Evolutionary conservation across 2,113 vertebrate genomes (phyloP).

Genomic region (Tetrao urogallus): DNA sequence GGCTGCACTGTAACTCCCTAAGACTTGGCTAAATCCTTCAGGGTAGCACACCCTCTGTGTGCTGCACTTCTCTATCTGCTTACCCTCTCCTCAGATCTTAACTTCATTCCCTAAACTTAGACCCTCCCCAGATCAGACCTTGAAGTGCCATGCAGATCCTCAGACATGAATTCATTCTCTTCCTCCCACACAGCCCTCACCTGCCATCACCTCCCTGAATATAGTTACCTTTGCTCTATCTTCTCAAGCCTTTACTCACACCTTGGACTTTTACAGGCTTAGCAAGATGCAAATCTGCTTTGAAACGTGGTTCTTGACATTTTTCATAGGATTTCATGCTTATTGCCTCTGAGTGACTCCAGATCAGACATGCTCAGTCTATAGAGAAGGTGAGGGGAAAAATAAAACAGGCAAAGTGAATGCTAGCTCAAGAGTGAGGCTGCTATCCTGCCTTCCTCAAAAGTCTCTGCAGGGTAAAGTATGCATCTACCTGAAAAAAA

Average conservation of each 20-base stretch:
- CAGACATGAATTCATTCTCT: constrained; percentile 19
- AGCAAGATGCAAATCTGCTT: constrained; percentile 22
- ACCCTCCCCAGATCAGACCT: constrained; percentile 12
- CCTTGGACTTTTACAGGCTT: constrained; percentile 34
- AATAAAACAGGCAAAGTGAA: background rate
- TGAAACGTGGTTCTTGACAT: background rate
- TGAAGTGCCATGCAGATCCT: constrained; percentile 3
- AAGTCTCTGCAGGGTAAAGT: background rate
- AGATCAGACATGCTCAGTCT: background rate
- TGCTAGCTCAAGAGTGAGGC: background rate
- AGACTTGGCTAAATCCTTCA: background rate
- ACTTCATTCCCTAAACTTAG: constrained; percentile 49
- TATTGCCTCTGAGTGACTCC: background rate
- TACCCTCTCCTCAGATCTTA: constrained; percentile 1
- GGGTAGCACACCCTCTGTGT: background rate
- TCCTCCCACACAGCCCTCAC: constrained; percentile 57
- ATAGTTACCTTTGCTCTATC: constrained; percentile 32
- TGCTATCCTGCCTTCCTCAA: background rate
- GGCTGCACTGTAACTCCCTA: background rate
- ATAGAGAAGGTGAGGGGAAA: fast-evolving
- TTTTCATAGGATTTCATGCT: background rate
- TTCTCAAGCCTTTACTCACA: constrained; percentile 49
- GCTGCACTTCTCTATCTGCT: background rate
- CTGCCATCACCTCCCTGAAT: constrained; percentile 59
- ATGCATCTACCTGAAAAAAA: background rate